These are phyloP conservation scores for Aphelocoma californica DNA, from an alignment of 2,797 vertebrate genomes.

Conservation along the genomic window DNA sequence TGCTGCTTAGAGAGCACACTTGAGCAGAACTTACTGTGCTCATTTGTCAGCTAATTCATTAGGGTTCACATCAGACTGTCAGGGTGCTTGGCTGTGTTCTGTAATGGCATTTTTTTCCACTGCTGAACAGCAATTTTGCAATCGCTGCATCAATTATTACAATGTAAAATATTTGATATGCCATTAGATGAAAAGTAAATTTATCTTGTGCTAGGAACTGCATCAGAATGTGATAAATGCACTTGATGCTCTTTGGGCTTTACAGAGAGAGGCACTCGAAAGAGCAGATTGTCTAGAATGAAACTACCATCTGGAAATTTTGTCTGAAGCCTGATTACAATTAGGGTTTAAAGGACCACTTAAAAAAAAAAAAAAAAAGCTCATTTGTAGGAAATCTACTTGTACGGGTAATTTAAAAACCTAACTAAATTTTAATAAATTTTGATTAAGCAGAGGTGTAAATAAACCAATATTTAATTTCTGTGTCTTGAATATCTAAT, in stretches of 20 bases:
- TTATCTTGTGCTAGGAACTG: background rate
- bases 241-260: constrained; percentile 43
- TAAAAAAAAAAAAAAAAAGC: background rate
- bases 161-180: constrained; percentile 25
- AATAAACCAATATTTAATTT: background rate
- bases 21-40: constrained; percentile 33
- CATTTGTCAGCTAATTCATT: constrained; percentile 47
- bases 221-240: constrained; percentile 46
- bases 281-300: constrained; percentile 39
- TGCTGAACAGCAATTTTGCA: constrained; percentile 17
- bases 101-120: constrained; percentile 21
- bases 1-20: background rate
- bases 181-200: constrained; percentile 46
- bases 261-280: background rate
- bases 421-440: background rate
- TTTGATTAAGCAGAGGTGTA: background rate
- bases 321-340: constrained; percentile 27
- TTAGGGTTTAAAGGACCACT: background rate
- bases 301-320: constrained; percentile 55
- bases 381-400: background rate
- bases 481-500: background rate
- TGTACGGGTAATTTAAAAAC: background rate
- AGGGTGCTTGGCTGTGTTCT: constrained; percentile 30
- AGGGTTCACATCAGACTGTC: background rate
- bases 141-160: background rate